A percentile compares a stretch with the other conserved stretches of the same genome.
Evolutionary conservation across 2,888 invertebrate genomes (phyloP).

Genomic region (Chorisops tibialis): DNA sequence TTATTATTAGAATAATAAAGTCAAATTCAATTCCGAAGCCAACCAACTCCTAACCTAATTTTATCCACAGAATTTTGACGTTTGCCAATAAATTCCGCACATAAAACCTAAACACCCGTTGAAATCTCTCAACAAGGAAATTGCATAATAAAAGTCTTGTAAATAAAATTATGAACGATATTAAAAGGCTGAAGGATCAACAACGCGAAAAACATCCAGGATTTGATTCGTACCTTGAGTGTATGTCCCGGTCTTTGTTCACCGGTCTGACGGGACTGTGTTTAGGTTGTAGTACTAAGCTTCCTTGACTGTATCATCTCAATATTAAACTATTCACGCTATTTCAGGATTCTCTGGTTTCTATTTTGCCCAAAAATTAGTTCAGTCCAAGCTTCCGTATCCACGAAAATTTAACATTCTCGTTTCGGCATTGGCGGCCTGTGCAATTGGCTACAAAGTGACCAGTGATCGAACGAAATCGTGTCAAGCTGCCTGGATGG

Average conservation of each 20-base stretch:
- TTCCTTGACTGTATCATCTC: background rate
- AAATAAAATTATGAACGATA: conserved; percentile 48
- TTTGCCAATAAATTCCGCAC: no score
- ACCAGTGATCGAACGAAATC: conserved; percentile 48
- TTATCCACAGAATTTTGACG: no score
- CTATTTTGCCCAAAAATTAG: conserved; percentile 50
- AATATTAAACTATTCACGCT: conserved; percentile 3
- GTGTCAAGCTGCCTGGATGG: conserved; percentile 55
- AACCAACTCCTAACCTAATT: no score
- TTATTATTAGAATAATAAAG: no score
- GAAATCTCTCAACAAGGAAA: background rate
- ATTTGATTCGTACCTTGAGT: conserved; percentile 53
- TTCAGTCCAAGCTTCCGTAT: conserved; percentile 47
- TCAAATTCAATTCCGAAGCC: no score
- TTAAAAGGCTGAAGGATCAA: conserved; percentile 50
- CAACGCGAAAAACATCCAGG: conserved; percentile 52
- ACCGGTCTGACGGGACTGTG: conserved; percentile 52
- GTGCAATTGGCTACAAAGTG: conserved; percentile 47
- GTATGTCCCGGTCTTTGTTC: conserved; percentile 53
- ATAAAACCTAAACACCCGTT: no score
- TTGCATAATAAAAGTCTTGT: background rate
- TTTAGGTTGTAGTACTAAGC: conserved; percentile 42
- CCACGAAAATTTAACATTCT: conserved; percentile 47
- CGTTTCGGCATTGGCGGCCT: conserved; percentile 45
- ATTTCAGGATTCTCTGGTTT: conserved; percentile 50